Base-by-base conservation (phyloP, 2,888 invertebrate genomes). In the Pegoplata infirma region DNA sequence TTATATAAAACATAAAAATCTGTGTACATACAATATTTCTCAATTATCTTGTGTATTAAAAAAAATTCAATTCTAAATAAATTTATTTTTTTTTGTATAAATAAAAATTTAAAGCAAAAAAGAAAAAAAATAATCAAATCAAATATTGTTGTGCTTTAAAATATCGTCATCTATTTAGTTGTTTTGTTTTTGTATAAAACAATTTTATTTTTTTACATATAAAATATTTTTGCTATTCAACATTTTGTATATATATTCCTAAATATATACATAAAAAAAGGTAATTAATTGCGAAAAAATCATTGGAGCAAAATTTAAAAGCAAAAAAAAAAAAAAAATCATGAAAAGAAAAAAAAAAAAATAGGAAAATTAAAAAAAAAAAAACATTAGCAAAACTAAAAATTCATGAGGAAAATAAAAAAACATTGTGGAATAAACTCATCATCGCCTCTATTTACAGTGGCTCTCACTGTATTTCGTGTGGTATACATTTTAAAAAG, bases 241-340 rank as follows among this genome's bases (percentile, higher is more conserved):
- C 36, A n/a, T 40, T 40, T 25, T 40, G 4, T n/a, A 4, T n/a
- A 40, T 40, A 40, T 40, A 12, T 40, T n/a, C n/a, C 32, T 61
- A n/a, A 25, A 36, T 69, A 79, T 58, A 61, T 28, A 44, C 59
- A 51, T 44, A 71, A 67, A 76, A 14, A 32, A 40, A 58, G 58
- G 58, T 58, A 58, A 58, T 58, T 64, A 40, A 69, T 69, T 46
- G 40, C 46, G 32, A 46, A 46, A 64, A 51, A 14, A 47, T 16
- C 14, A 10, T 58, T 49, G 40, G 8, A 49, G 47, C 47, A 40
- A 1, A 10, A 56, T 28, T 44, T 40, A 40, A 12, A 44, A 23
- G 21, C 44, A 49, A 17, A 51, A 16, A 16, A 28, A 32, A 19
- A 44, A 51, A 28, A 23, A n/a, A 32, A 63, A 14, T 7, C 40